Percentiles rank a stretch among this genome's conserved stretches.
Evolutionary conservation across 2,797 vertebrate species (phyloP).

Genomic region (Danionella dracula): DNA sequence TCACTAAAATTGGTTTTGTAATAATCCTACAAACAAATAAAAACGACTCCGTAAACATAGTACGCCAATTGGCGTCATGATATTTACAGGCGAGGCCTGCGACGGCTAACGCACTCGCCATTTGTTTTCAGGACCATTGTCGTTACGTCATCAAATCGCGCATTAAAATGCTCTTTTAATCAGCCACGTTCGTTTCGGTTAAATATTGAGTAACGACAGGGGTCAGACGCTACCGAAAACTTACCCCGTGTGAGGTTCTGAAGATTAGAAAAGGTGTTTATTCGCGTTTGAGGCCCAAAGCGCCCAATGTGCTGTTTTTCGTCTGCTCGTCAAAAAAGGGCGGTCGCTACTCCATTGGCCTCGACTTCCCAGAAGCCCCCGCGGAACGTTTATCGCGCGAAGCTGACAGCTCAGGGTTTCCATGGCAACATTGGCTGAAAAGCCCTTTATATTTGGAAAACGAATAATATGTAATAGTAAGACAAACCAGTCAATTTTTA

Average conservation of each 20-base stretch:
- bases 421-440: background rate
- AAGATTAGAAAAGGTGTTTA: constrained; percentile 51
- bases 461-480: no score
- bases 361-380: constrained; percentile 74
- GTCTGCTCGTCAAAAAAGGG: constrained; percentile 67
- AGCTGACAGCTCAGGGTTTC: constrained; percentile 39
- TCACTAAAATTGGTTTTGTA: no score
- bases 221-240: constrained; percentile 30
- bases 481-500: no score
- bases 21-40: background rate
- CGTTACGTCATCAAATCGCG: constrained; percentile 94
- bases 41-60: background rate
- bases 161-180: constrained; percentile 84
- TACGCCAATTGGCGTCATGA: background rate
- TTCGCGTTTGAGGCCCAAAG: constrained; percentile 51
- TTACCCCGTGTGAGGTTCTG: constrained; percentile 54
- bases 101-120: constrained; percentile 67
- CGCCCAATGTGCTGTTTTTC: constrained; percentile 58
- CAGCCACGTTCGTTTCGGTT: constrained; percentile 43
- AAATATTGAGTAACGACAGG: background rate
- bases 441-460: no score
- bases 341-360: constrained; percentile 64
- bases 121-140: constrained; percentile 69
- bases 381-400: constrained; percentile 52
- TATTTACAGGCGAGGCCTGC: constrained; percentile 12